Conservation (phyloP, 2,113 vertebrate species). For the Morone saxatilis region DNA sequence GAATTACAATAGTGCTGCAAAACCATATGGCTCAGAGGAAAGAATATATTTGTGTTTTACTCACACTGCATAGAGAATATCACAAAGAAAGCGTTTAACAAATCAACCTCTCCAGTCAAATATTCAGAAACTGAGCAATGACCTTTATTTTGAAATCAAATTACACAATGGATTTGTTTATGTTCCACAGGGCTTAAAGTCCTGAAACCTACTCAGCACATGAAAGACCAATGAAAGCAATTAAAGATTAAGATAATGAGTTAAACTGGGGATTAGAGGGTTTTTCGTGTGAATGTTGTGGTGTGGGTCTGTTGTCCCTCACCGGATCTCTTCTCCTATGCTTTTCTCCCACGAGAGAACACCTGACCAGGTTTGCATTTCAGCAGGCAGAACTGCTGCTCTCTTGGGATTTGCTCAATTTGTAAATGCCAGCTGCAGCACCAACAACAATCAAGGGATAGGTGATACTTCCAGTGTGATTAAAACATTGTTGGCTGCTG, state of each 20-base stretch:
- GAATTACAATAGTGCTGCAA: neutral
- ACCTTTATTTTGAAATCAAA: neutral
- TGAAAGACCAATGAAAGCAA: neutral
- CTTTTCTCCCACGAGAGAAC: slow-evolving; percentile 2
- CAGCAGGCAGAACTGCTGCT: neutral
- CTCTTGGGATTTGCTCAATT: slow-evolving; percentile 32
- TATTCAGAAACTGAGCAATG: neutral
- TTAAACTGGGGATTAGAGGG: neutral
- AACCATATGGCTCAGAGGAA: too few relatives aligned
- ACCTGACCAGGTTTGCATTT: slow-evolving; percentile 32
- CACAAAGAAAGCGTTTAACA: neutral
- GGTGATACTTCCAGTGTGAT: neutral
- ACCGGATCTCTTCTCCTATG: neutral
- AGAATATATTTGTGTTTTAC: neutral
- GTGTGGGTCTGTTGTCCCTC: neutral
- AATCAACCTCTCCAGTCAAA: neutral
- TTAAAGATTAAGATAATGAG: neutral
- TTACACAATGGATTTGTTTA: neutral
- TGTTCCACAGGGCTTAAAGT: neutral
- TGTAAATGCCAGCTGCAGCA: slow-evolving; percentile 36
- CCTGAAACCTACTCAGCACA: neutral
- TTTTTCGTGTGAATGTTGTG: neutral
- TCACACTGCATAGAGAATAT: neutral
- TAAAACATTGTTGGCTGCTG: slow-evolving; percentile 22
- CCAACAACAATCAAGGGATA: neutral